Conservation (phyloP, 2,797 vertebrate genomes). For the Enteromius fasciolatus region DNA sequence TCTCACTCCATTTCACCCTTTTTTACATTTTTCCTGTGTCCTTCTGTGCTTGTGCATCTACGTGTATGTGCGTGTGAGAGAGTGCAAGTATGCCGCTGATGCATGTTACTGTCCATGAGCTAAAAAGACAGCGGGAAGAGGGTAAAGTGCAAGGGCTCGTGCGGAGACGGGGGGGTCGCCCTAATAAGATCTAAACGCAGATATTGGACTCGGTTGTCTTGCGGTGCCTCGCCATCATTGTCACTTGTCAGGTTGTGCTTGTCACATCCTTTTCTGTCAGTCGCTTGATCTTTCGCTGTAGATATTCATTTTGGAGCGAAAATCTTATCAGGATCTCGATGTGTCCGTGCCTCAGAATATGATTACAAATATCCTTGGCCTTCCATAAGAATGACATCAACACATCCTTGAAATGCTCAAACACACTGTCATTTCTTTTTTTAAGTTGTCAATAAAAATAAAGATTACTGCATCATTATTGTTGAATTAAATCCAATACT, state of each 20-base stretch:
- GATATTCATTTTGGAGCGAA: conserved; percentile 33
- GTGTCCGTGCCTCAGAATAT: conserved; percentile 54
- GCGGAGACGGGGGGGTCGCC: conserved; percentile 46
- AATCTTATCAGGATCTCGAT: conserved; percentile 75
- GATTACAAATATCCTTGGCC: conserved; percentile 24
- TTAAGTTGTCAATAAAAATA: background rate
- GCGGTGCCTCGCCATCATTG: conserved; percentile 61
- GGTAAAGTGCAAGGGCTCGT: conserved; percentile 59
- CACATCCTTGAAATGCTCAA: conserved; percentile 11
- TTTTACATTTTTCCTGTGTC: conserved; percentile 62
- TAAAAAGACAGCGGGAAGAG: conserved; percentile 58
- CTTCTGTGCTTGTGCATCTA: conserved; percentile 45
- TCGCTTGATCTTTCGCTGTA: conserved; percentile 46
- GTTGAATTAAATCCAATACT: background rate
- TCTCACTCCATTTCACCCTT: conserved; percentile 66
- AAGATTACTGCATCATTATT: background rate
- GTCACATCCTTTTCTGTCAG: conserved; percentile 64
- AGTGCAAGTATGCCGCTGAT: conserved; percentile 20
- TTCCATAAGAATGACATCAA: conserved; percentile 27
- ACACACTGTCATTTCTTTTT: background rate
- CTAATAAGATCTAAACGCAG: conserved; percentile 75
- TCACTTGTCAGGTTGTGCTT: conserved; percentile 66
- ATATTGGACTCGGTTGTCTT: conserved; percentile 71
- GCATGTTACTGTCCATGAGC: conserved; percentile 51
- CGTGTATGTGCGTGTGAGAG: conserved; percentile 41